Evolutionary conservation across 2,797 vertebrate species (phyloP), one percentile per base, ranked within the genome.

Genomic region (Dermochelys coriacea): DNA sequence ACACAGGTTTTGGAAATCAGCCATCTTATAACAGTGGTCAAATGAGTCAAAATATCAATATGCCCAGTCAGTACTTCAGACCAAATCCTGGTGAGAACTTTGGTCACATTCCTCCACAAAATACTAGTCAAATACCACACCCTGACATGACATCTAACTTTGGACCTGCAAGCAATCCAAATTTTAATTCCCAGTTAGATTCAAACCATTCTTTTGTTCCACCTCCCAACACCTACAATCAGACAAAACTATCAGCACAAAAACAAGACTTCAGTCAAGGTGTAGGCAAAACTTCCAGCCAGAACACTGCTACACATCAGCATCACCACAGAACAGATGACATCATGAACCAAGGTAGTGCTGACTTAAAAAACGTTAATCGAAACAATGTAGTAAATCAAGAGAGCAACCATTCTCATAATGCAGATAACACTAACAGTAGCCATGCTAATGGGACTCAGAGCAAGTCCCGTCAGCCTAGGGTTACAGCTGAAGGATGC

Each of bases 31-130:
- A 95, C 50, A 80, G 95, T 8, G 95, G 94, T 85, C 97, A 96
- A 80, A 91, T 98, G 82, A 97, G 90, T 87, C 98, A 98, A 51
- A 98, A 98, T 79, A 95, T 98, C 86, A 94, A 34, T 78, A 96
- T 98, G 88, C 97, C 98, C 31, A 94, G 97, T 95, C 98, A 98
- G 79, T 98, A 98, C 93, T 98, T 98, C 95, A 98, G 98, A 93
- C 97, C 98, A 54, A 98, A 97, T 88, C 97, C 98, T 12, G 97
- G 96, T 80, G 98, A 99, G 95, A 98, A 97, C 93, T 97, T 98
- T 45, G 96, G 83, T 86, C 98, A 98, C 61, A 94, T 98, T 77
- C 97, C 96, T 45, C 94, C 96, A 23, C 97, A 97, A 71, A 97
- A 92, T 89, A 95, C 98, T 75, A 97, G 91, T 94, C 98, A 98